A percentile compares a stretch with the other conserved stretches of the same genome.
These are phyloP conservation scores for Leucoraja ocellata DNA, from an alignment of 2,797 vertebrate genomes.

Conservation along the genomic window DNA sequence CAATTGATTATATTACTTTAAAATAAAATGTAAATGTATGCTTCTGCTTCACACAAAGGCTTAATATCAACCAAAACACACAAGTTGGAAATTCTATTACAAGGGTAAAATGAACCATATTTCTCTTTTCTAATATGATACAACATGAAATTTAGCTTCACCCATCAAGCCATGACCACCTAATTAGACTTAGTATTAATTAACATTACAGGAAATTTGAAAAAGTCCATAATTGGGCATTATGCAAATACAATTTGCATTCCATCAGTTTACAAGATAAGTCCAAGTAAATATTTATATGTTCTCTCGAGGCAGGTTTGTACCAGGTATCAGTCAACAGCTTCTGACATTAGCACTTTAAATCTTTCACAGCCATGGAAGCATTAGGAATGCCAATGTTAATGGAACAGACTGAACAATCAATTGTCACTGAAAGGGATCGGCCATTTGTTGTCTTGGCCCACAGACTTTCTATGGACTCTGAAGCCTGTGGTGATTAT, in stretches of 20 bases:
- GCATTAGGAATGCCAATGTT: neutral
- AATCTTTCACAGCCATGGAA: neutral
- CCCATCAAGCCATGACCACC: constrained; percentile 19
- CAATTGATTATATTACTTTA: neutral
- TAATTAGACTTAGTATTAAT: constrained; percentile 21
- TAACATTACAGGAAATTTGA: constrained; percentile 28
- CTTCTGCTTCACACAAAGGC: neutral
- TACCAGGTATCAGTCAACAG: constrained; percentile 35
- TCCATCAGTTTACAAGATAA: constrained; percentile 9
- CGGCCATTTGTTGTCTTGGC: neutral
- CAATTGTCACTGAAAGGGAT: neutral
- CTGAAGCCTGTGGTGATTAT: neutral
- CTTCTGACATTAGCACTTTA: neutral
- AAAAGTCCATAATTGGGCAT: constrained; percentile 36
- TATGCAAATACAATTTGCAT: constrained; percentile 38
- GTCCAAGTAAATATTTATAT: constrained; percentile 34
- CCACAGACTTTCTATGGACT: neutral
- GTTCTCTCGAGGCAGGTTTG: neutral
- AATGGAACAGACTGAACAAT: neutral
- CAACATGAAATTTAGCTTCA: neutral
- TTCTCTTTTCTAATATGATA: constrained; percentile 15
- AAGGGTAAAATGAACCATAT: neutral
- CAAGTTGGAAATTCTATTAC: neutral
- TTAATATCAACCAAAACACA: neutral
- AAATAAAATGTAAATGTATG: neutral